phyloP scores from a whole-genome alignment of 2,113 vertebrate species.

The Astur gentilis region DNA sequence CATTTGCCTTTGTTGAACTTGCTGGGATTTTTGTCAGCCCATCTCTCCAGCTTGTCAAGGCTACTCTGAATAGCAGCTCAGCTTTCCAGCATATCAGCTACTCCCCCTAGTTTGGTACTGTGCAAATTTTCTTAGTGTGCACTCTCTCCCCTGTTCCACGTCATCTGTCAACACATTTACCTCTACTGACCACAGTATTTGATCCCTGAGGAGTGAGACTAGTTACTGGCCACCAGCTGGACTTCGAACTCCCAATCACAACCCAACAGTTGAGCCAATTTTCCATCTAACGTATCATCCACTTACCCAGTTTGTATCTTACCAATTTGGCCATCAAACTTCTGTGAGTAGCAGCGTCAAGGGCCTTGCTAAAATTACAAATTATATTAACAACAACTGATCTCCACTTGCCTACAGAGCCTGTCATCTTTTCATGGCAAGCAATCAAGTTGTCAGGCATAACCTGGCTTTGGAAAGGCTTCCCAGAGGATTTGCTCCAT shows the following conservation, averaged over 20 bases:
- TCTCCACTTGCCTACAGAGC: not conserved
- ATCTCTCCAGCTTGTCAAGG: not conserved
- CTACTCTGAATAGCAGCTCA: not conserved
- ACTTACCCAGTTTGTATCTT: not conserved
- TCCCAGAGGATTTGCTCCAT: not conserved
- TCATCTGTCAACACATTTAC: not conserved
- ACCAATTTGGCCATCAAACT: not conserved
- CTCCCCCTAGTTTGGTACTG: not conserved
- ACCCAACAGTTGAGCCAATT: not conserved
- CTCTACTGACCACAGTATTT: not conserved
- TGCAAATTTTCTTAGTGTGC: not conserved
- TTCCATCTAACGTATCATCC: not conserved
- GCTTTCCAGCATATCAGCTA: not conserved
- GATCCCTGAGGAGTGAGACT: not conserved
- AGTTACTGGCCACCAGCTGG: not conserved
- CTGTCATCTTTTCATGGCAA: not conserved
- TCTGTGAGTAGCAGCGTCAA: not conserved
- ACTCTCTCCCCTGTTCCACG: not conserved
- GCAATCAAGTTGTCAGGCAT: not conserved
- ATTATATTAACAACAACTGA: not conserved
- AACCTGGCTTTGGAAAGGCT: not conserved
- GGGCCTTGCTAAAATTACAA: not conserved
- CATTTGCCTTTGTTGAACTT: not conserved
- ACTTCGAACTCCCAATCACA: not conserved
- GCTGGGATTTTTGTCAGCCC: not conserved